Evolutionary conservation across 2,888 invertebrate genomes (phyloP).

Genomic region (Tenthredo mesomela): DNA sequence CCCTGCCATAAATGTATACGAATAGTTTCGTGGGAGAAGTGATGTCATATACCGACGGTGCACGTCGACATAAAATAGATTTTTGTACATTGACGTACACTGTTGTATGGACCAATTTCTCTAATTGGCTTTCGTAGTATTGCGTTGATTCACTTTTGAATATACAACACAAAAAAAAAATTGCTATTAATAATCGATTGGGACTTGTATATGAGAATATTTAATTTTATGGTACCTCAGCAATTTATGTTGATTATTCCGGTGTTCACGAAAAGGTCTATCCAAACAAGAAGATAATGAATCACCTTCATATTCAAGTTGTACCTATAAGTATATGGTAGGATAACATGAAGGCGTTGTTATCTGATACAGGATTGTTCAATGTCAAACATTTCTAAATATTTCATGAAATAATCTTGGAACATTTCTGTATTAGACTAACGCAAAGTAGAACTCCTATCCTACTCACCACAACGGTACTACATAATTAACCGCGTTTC

Average conservation of each 20-base stretch:
- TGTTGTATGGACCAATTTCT: not conserved
- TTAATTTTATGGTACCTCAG: not conserved
- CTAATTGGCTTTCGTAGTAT: no score
- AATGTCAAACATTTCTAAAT: not conserved
- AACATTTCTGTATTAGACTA: not conserved
- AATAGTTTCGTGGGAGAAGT: no score
- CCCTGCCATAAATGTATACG: no score
- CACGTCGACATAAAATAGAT: no score
- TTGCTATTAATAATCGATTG: not conserved
- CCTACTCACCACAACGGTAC: not conserved
- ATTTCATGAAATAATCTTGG: not conserved
- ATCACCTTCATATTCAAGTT: not conserved
- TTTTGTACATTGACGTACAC: no score
- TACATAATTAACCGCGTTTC: not conserved
- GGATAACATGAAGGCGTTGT: not conserved
- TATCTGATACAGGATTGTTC: not conserved
- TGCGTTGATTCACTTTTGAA: not conserved
- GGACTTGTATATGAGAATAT: not conserved
- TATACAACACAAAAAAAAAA: not conserved
- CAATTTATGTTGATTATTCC: not conserved
- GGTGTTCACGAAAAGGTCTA: not conserved
- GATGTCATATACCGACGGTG: no score
- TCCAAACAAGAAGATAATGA: not conserved
- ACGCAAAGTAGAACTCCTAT: not conserved
- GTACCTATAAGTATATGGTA: not conserved